These are phyloP conservation scores for Oscheius sp. DNA, from an alignment of 2,888 invertebrate genomes.

Conservation along the genomic window DNA sequence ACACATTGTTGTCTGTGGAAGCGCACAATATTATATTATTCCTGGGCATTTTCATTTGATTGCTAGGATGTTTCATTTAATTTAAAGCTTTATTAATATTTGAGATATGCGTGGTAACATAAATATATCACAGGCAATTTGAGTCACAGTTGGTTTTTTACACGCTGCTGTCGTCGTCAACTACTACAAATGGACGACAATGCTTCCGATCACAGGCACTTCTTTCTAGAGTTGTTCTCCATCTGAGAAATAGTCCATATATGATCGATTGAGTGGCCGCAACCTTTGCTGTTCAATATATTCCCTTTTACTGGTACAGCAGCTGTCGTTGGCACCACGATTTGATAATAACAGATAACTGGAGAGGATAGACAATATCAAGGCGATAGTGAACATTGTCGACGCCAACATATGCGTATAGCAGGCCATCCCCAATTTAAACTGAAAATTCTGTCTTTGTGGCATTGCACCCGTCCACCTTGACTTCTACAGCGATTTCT, in stretches of 20 bases:
- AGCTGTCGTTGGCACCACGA: conserved; percentile 46
- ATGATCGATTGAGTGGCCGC: too few species aligned
- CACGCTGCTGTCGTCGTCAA: conserved; percentile 55
- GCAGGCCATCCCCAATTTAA: conserved; percentile 47
- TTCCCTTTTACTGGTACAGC: conserved; percentile 47
- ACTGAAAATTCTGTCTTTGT: conserved; percentile 31
- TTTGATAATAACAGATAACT: conserved; percentile 57
- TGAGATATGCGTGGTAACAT: conserved; percentile 7
- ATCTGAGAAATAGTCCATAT: not conserved
- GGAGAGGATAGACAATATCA: conserved; percentile 54
- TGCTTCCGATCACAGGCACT: conserved; percentile 26
- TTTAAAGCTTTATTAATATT: conserved; percentile 1
- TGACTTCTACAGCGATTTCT: not conserved
- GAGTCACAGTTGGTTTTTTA: conserved; percentile 16
- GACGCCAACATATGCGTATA: conserved; percentile 52
- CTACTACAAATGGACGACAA: conserved; percentile 52
- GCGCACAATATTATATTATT: too few species aligned
- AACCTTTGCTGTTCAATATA: conserved; percentile 38
- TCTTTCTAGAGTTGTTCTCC: conserved; percentile 6
- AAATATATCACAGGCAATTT: conserved; percentile 28
- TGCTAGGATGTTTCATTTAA: not conserved
- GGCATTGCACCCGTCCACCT: not conserved
- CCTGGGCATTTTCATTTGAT: too few species aligned
- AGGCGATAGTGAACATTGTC: conserved; percentile 44
- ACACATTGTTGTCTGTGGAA: too few species aligned